Evolutionary conservation across 2,113 vertebrate genomes (phyloP).

Genomic region (Lipophrys pholis): DNA sequence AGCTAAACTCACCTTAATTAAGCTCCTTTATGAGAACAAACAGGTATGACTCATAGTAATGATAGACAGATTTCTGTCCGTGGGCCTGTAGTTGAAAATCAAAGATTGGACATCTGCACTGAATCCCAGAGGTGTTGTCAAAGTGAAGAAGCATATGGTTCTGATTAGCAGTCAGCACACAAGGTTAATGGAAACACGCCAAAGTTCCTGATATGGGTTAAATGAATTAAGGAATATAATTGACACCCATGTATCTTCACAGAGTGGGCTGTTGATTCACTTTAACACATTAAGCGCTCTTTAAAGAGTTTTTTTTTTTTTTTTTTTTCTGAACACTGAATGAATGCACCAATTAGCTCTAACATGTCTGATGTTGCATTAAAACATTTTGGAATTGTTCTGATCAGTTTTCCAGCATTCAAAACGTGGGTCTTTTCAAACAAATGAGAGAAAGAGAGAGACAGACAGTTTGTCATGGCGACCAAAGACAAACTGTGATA

Average conservation of each 20-base stretch:
- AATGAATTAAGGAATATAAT: conserved; percentile 53
- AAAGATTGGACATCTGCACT: conserved; percentile 24
- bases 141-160: conserved; percentile 56
- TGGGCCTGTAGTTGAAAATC: conserved; percentile 19
- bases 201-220: conserved; percentile 57
- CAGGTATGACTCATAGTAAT: conserved; percentile 15
- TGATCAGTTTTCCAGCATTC: no score
- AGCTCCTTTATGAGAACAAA: conserved; percentile 12
- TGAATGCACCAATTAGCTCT: no score
- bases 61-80: neutral
- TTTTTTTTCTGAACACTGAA: neutral
- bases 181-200: conserved; percentile 70
- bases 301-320: neutral
- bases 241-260: conserved; percentile 44
- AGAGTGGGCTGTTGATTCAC: conserved; percentile 24
- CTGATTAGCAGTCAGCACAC: conserved; percentile 65
- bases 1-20: conserved; percentile 7
- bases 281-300: conserved; percentile 14
- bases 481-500: no score
- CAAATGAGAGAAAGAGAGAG: no score
- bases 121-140: conserved; percentile 41
- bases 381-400: no score
- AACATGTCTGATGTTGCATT: no score
- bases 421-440: no score
- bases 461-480: no score